Evolutionary conservation across 2,888 invertebrate genomes (phyloP).

Genomic region (Oscheius onirici): DNA sequence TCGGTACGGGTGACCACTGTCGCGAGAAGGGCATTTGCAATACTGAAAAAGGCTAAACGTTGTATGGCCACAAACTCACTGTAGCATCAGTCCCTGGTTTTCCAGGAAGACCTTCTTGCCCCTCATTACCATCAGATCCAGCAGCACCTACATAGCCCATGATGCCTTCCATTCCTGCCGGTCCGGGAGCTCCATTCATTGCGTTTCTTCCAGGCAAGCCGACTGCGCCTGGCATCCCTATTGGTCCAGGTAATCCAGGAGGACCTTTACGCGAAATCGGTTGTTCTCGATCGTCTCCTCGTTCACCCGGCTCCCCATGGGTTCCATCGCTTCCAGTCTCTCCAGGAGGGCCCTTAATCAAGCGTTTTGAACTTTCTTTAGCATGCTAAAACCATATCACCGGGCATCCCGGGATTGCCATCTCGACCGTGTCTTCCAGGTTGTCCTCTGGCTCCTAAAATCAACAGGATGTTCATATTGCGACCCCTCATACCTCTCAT

Average conservation of each 20-base stretch:
- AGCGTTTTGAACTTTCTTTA: constrained; percentile 17
- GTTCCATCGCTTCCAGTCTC: constrained; percentile 40
- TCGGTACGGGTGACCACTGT: not conserved
- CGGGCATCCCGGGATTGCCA: constrained; percentile 40
- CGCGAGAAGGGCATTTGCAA: constrained; percentile 44
- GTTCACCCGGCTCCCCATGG: constrained; percentile 41
- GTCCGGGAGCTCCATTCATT: constrained; percentile 5
- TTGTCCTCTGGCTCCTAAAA: constrained; percentile 41
- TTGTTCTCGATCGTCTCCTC: constrained; percentile 33
- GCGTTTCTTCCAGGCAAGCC: constrained; percentile 8
- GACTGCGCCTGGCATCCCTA: not conserved
- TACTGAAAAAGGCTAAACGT: constrained; percentile 28
- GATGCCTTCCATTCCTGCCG: not conserved
- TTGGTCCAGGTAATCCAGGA: not conserved
- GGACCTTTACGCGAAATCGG: constrained; percentile 6
- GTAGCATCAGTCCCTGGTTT: constrained; percentile 43
- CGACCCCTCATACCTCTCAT: constrained; percentile 39
- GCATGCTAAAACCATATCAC: constrained; percentile 36
- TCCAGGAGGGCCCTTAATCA: constrained; percentile 38
- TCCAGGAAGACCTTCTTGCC: constrained; percentile 39
- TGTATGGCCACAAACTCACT: not conserved
- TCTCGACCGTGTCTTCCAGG: constrained; percentile 41
- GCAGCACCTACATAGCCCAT: constrained; percentile 9
- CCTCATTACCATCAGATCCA: constrained; percentile 33
- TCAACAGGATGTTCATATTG: no score